Evolutionary conservation across 2,797 vertebrate genomes (phyloP), one percentile per base, ranked within the genome.

Genomic region (Brachyalestes nurse): DNA sequence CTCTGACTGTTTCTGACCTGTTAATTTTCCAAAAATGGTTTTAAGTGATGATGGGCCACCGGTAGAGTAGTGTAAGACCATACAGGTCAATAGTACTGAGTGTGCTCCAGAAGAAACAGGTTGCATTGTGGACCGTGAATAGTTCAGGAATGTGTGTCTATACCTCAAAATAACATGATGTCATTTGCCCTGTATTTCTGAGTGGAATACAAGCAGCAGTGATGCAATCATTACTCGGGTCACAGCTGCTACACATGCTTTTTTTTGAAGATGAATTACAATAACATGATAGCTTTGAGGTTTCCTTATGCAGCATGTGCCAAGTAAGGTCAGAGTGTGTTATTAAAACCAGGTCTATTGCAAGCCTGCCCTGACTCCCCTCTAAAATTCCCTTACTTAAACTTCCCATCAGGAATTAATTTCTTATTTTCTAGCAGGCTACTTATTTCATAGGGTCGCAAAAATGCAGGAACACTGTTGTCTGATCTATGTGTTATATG

Each of bases 81-180:
- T 25, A n/a, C 45, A 65, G 57, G 79, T 79, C 64, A 79, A 51
- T 47, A 53, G 67, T 61, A 40, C n/a, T 53, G 6, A 80, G 77
- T 55, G 65, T 75, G 74, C 47, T 45, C 72, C 75, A 79, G 53
- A 45, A 80, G 75, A 84, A 83, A 80, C 72, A 84, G 72, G 82
- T 85, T 72, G 70, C 70, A 67, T 66, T 81, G 55, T 81, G 9
- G n/a, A 45, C 47, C 42, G 21, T 72, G 65, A 83, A 83, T 67
- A 77, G 65, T 49, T 58, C 12, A 42, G 55, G 62, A 75, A 34
- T 28, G 13, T 73, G 69, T 53, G 61, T 80, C 76, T 81, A 79
- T 28, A 40, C 65, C 65, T 25, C 66, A n/a, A 60, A 83, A 77
- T 78, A 87, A 71, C 77, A 83, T 86, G 80, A 85, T 76, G 80